Percentiles rank a stretch among this genome's conserved stretches.
Evolutionary conservation across 2,113 vertebrate species (phyloP).

Genomic region (Tricholaema leucomelas): DNA sequence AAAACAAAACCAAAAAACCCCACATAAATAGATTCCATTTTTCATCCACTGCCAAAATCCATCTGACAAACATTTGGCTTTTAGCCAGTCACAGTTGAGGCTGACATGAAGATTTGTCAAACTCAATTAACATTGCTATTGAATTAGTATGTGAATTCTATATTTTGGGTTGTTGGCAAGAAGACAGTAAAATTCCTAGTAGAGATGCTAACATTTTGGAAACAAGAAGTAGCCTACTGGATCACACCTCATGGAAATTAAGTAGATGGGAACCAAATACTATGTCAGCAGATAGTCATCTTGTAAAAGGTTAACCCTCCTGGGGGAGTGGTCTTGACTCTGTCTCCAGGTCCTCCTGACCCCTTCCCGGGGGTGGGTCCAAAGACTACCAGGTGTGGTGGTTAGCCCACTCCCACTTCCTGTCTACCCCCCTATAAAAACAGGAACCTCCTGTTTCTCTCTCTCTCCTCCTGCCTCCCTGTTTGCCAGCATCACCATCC

Average conservation of each 20-base stretch:
- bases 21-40: slow-evolving; percentile 51
- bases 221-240: neutral
- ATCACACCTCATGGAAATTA: neutral
- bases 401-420: too few relatives aligned
- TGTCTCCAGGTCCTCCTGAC: too few relatives aligned
- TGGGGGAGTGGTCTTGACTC: too few relatives aligned
- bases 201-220: neutral
- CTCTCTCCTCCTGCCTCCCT: too few relatives aligned
- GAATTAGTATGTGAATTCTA: neutral
- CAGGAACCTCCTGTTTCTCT: too few relatives aligned
- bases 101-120: slow-evolving; percentile 26
- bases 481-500: too few relatives aligned
- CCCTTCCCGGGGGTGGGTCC: too few relatives aligned
- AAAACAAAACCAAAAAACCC: too few relatives aligned
- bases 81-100: slow-evolving; percentile 28
- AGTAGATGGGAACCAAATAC: neutral
- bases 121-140: slow-evolving; percentile 16
- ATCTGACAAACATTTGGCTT: slow-evolving; percentile 41
- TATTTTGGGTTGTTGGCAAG: neutral
- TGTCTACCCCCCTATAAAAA: too few relatives aligned
- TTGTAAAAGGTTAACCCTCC: too few relatives aligned
- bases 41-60: slow-evolving; percentile 44
- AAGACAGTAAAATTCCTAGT: neutral
- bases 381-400: too few relatives aligned
- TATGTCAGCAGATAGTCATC: neutral